Percentiles rank a stretch among this genome's conserved stretches.
Conservation (phyloP, 2,888 invertebrate genomes). For the Parnassius mnemosyne region DNA sequence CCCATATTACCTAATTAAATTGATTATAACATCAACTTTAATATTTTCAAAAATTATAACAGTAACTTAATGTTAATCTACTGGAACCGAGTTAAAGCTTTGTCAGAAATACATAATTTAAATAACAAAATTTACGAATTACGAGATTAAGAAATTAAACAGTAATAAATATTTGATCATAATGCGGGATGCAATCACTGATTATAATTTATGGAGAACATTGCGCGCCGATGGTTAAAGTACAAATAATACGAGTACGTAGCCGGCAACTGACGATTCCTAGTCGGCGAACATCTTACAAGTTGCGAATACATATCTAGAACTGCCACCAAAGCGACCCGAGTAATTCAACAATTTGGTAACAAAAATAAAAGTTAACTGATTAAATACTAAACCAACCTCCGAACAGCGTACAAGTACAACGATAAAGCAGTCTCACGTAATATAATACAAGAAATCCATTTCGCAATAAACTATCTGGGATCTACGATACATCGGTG, state of each 20-base stretch:
- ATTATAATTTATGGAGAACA: constrained; percentile 45
- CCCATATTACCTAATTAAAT: constrained; percentile 78
- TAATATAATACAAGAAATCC: constrained; percentile 76
- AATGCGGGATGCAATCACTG: constrained; percentile 55
- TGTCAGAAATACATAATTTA: constrained; percentile 78
- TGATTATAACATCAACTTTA: constrained; percentile 79
- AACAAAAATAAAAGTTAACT: constrained; percentile 77
- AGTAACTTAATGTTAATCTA: constrained; percentile 80
- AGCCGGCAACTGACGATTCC: constrained; percentile 30
- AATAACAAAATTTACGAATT: constrained; percentile 78
- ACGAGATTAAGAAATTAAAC: constrained; percentile 73
- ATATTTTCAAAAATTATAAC: constrained; percentile 76
- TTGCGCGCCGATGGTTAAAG: constrained; percentile 55
- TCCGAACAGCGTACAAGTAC: constrained; percentile 75
- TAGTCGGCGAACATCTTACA: constrained; percentile 44
- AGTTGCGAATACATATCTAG: constrained; percentile 50
- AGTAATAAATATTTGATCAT: constrained; percentile 80
- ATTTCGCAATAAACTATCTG: constrained; percentile 73
- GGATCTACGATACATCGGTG: constrained; percentile 74
- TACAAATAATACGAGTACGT: constrained; percentile 38
- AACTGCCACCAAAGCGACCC: constrained; percentile 74
- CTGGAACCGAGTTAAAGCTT: constrained; percentile 81
- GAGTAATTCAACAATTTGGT: constrained; percentile 78
- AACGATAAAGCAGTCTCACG: constrained; percentile 81
- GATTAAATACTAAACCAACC: constrained; percentile 67